phyloP scores from a whole-genome alignment of 1,140 invertebrate species.

The Solen grandis region DNA sequence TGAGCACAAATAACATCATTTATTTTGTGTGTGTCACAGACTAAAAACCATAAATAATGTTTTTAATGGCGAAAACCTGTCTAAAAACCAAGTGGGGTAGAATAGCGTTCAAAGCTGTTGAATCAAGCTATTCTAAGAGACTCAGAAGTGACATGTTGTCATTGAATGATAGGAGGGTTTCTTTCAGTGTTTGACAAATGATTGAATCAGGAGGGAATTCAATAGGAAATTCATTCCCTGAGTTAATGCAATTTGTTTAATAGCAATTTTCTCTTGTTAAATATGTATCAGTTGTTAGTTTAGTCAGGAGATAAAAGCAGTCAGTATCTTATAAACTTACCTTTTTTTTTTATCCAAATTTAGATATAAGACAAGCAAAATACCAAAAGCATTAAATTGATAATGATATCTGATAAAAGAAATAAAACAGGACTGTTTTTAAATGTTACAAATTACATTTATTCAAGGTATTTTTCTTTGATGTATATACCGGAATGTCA shows the following conservation, averaged over 20 bases:
- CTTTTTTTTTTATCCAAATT: no score
- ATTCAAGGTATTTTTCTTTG: no score
- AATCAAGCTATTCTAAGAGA: constrained; percentile 36
- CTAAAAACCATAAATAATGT: constrained; percentile 73
- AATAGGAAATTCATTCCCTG: background rate
- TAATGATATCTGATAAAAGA: no score
- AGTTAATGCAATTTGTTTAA: background rate
- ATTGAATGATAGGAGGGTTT: constrained; percentile 38
- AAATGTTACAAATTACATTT: no score
- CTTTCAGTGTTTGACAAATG: background rate
- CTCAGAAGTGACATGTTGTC: constrained; percentile 35
- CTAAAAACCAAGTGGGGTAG: constrained; percentile 62
- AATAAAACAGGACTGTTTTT: no score
- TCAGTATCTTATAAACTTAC: no score
- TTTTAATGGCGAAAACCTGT: constrained; percentile 70
- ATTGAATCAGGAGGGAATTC: background rate
- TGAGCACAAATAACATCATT: constrained; percentile 76
- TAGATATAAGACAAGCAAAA: no score
- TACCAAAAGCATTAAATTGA: no score
- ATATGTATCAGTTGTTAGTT: no score
- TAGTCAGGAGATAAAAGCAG: no score
- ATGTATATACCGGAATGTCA: no score
- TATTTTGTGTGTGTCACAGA: constrained; percentile 78
- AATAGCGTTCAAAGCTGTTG: constrained; percentile 43
- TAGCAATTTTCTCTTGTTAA: background rate